Base-by-base conservation (phyloP, 2,888 invertebrate genomes). In the Monoplex corrugatus region DNA sequence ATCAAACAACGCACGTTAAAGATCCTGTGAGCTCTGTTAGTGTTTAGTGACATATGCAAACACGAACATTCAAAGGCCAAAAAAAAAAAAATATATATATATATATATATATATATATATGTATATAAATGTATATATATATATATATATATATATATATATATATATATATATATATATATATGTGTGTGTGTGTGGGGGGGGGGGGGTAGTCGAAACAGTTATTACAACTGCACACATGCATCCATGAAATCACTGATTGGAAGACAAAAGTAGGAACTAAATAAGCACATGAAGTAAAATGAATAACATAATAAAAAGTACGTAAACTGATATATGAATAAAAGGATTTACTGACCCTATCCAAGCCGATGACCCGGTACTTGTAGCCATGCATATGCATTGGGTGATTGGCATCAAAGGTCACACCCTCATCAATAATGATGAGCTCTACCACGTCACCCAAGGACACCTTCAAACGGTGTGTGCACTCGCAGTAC, bases 401-500 rank as follows among this genome's bases (percentile, higher is more conserved):
- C 92, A 94, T 94, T 0, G 95, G 94, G 87, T 95, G 95, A 86
- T 93, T 93, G 3, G 93, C 93, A 84, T 93, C 90, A 32, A 93
- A 92, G 2, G 92, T 91, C 35, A 92, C 92, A 97, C 98, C 98
- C 97, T 98, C 98, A 95, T 98, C 98, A 0, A 98, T 97, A 0
- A 98, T 96, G 72, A 98, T 97, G 0, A 98, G 95, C 96, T 98
- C 98, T 0, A 98, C 98, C 0, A 98, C 97, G 0, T 98, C 97
- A 90, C 97, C 97, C 0, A 98, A 96, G 38, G 97, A 97, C 86
- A 98, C 98, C 94, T 98, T 97, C 6, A 98, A 96, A 0, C 98
- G 97, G 95, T 98, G 98, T 0, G 98, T 97, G 93, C 98, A 99
- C 94, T 98, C 97, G 95, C 98, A 98, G 96, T 97, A 98, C 72